These are phyloP conservation scores for Chaetops frenatus DNA, from an alignment of 2,113 vertebrate species.

Conservation along the genomic window DNA sequence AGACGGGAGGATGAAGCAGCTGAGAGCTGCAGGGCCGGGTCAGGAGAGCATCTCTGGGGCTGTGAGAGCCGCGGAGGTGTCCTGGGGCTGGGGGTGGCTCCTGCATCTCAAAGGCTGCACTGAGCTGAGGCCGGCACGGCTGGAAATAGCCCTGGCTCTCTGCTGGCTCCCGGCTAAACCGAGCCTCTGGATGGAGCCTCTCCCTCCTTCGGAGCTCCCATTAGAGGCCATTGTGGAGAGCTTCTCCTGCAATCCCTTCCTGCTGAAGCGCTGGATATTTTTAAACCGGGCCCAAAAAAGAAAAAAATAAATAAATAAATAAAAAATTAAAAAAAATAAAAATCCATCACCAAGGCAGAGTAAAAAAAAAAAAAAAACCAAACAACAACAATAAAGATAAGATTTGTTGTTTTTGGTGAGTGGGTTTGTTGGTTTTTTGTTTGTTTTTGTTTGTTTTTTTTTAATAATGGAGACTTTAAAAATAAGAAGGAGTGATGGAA, in stretches of 20 bases:
- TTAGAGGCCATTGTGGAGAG: constrained; percentile 8
- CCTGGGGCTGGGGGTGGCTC: fast-evolving
- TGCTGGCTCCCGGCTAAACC: background rate
- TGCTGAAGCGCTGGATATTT: constrained; percentile 30
- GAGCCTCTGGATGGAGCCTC: background rate
- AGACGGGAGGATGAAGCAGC: background rate
- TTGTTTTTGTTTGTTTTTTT: background rate
- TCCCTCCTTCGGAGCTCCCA: background rate
- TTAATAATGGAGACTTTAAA: constrained; percentile 38
- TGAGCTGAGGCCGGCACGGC: fast-evolving
- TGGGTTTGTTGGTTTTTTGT: background rate
- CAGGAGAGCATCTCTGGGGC: background rate
- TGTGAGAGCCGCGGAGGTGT: background rate
- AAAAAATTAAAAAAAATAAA: too few species aligned
- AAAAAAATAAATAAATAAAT: background rate
- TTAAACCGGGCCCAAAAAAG: constrained; percentile 11
- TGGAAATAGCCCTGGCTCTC: background rate
- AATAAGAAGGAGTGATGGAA: constrained; percentile 12
- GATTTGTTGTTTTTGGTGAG: background rate
- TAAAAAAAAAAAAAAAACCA: background rate
- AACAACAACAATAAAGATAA: background rate
- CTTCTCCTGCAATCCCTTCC: background rate
- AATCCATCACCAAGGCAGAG: background rate
- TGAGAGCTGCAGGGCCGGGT: background rate
- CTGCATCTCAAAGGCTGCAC: fast-evolving